phyloP scores from a whole-genome alignment of 2,797 vertebrate genomes.

The Epinephelus coioides region DNA sequence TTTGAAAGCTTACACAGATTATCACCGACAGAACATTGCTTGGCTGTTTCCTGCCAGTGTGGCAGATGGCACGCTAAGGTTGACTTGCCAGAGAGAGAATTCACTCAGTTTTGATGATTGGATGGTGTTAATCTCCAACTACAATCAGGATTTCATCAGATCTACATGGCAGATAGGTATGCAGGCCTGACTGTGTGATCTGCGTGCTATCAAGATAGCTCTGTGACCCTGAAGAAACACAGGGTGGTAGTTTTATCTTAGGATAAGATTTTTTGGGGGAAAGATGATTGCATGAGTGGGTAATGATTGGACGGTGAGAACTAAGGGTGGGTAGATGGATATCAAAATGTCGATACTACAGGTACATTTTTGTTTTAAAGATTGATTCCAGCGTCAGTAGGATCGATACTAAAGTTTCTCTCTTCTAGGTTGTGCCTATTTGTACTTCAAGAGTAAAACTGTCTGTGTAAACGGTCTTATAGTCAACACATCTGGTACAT shows the following conservation, averaged over 20 bases:
- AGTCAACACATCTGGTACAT: too few species aligned
- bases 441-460: too few species aligned
- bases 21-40: slow-evolving; percentile 49
- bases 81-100: slow-evolving; percentile 62
- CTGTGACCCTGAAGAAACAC: slow-evolving; percentile 2
- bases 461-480: too few species aligned
- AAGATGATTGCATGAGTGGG: neutral
- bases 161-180: slow-evolving; percentile 25
- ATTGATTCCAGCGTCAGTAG: too few species aligned
- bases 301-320: slow-evolving; percentile 1
- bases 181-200: neutral
- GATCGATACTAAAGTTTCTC: too few species aligned
- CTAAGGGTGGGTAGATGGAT: neutral
- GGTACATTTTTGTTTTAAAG: too few species aligned
- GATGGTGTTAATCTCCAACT: slow-evolving; percentile 65
- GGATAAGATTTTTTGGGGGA: slow-evolving; percentile 47
- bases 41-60: slow-evolving; percentile 61
- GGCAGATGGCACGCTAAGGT: slow-evolving; percentile 69
- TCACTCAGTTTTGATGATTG: slow-evolving; percentile 64
- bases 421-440: too few species aligned
- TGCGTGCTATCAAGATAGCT: neutral
- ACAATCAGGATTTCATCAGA: slow-evolving; percentile 53
- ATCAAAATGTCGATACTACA: too few species aligned
- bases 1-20: slow-evolving; percentile 42
- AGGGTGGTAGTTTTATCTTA: neutral